Evolutionary conservation across 2,888 invertebrate genomes (phyloP).

Genomic region (Cataglyphis albicans): DNA sequence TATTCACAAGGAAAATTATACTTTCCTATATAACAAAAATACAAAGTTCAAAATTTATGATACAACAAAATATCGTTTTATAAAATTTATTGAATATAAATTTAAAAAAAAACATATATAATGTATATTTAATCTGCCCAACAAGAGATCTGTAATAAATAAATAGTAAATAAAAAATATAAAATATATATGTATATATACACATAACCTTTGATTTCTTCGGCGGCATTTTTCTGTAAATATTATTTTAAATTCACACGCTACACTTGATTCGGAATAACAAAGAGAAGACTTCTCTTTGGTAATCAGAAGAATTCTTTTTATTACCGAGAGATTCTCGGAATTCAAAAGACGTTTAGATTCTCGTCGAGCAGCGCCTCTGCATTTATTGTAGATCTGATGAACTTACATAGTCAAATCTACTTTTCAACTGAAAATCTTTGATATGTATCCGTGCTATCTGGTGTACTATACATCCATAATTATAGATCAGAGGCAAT

Average conservation of each 20-base stretch:
- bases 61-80: background rate
- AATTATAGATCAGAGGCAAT: too few species aligned
- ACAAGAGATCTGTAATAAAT: background rate
- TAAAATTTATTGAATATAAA: conserved; percentile 15
- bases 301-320: too few species aligned
- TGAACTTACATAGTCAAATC: too few species aligned
- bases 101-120: conserved; percentile 4
- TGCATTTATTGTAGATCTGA: too few species aligned
- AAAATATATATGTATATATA: background rate
- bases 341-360: too few species aligned
- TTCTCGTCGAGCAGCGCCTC: too few species aligned
- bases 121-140: background rate
- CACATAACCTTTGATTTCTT: conserved; percentile 35
- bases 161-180: background rate
- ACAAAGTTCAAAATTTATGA: conserved; percentile 13
- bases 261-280: background rate
- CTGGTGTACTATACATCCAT: too few species aligned
- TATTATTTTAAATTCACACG: background rate
- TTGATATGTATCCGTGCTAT: too few species aligned
- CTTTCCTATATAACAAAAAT: conserved; percentile 63
- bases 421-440: too few species aligned
- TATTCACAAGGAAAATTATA: conserved; percentile 70
- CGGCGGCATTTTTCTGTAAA: conserved; percentile 23
- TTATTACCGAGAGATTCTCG: too few species aligned
- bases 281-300: too few species aligned